Conservation (phyloP, 2,113 vertebrate genomes). For the Zosterops hypoxanthus region DNA sequence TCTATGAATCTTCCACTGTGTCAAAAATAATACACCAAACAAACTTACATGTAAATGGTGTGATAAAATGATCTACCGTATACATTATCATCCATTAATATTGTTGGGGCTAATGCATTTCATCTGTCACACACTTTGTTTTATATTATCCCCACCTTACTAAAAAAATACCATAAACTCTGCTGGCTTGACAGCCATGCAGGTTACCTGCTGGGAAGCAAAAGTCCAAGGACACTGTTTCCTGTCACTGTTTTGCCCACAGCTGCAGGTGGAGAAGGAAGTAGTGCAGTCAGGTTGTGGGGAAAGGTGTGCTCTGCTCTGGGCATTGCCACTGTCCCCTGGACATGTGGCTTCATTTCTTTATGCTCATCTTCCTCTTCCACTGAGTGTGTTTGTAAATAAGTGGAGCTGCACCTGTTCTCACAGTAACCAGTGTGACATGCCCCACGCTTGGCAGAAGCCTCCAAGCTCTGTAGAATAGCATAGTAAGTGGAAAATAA, state of each 20-base stretch:
- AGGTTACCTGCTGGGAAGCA: neutral
- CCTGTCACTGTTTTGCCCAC: neutral
- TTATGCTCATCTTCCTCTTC: neutral
- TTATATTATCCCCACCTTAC: conserved; percentile 49
- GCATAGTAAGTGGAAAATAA: conserved; percentile 43
- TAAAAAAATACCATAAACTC: conserved; percentile 33
- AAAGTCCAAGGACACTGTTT: neutral
- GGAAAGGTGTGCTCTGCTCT: neutral
- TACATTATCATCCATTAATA: conserved; percentile 73
- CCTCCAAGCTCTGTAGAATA: neutral
- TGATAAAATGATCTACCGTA: conserved; percentile 70
- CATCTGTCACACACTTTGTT: conserved; percentile 53
- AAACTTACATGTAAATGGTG: conserved; percentile 71
- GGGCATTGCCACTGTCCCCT: neutral
- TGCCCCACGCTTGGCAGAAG: neutral
- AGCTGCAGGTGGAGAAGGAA: neutral
- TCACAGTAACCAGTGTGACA: neutral
- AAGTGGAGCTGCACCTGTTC: neutral
- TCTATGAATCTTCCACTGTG: conserved; percentile 68
- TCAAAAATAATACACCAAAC: conserved; percentile 70
- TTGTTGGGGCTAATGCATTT: conserved; percentile 63
- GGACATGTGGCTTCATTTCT: neutral
- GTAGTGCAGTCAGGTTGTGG: neutral
- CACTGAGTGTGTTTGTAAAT: neutral
- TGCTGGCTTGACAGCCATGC: neutral